phyloP scores from a whole-genome alignment of 2,113 vertebrate genomes.

The Perca flavescens region DNA sequence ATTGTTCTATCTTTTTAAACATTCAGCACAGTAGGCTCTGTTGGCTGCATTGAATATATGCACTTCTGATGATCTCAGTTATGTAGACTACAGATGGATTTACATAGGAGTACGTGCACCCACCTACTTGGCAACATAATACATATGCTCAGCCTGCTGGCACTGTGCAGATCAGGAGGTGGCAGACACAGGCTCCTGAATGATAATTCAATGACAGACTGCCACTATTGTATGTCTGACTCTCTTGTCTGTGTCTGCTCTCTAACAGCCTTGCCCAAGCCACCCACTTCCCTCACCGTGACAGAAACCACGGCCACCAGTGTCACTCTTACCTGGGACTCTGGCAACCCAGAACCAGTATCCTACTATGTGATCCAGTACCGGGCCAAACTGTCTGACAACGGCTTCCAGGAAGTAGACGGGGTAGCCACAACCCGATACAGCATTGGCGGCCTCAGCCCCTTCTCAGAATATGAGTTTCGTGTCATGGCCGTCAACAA shows the following conservation, averaged over 20 bases:
- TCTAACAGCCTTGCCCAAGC: slow-evolving; percentile 91
- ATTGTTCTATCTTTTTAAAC: background rate
- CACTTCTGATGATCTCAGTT: background rate
- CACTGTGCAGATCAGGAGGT: background rate
- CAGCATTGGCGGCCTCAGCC: slow-evolving; percentile 97
- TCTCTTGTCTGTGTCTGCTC: background rate
- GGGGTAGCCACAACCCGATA: slow-evolving; percentile 98
- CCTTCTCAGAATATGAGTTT: slow-evolving; percentile 95
- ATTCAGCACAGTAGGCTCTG: background rate
- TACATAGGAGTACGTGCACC: background rate
- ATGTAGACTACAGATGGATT: background rate
- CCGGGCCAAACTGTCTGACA: slow-evolving; percentile 83
- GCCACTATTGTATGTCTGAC: slow-evolving; percentile 10
- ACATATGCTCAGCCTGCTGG: background rate
- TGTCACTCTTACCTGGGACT: slow-evolving; percentile 97
- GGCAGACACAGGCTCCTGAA: slow-evolving; percentile 11
- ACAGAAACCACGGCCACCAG: slow-evolving; percentile 99
- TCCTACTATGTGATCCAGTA: slow-evolving; percentile 97
- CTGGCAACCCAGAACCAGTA: slow-evolving; percentile 93
- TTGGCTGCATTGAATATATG: background rate
- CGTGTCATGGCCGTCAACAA: slow-evolving; percentile 94
- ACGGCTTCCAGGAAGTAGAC: slow-evolving; percentile 95
- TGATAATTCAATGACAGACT: slow-evolving; percentile 18
- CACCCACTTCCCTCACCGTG: slow-evolving; percentile 90
- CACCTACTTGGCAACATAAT: slow-evolving; percentile 12